Percentiles rank a stretch among this genome's conserved stretches.
Conservation (phyloP, 2,113 vertebrate species). For the Strix aluco region DNA sequence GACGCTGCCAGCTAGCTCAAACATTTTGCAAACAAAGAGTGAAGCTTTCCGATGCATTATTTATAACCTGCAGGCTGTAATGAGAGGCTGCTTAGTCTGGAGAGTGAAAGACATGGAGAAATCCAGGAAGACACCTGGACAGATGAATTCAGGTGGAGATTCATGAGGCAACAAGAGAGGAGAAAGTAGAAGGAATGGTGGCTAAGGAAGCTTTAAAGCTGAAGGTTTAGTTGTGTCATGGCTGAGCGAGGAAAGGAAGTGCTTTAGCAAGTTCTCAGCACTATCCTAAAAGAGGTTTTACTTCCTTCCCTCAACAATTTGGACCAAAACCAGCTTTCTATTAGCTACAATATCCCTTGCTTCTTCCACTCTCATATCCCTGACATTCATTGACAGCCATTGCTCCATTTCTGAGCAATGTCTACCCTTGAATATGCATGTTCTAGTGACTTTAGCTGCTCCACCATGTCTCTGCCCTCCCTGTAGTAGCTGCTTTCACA, state of each 20-base stretch:
- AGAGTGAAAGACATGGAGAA: background rate
- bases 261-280: background rate
- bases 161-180: background rate
- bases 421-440: background rate
- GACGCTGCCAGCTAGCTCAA: background rate
- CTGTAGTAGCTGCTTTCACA: conserved; percentile 20
- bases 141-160: background rate
- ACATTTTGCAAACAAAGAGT: background rate
- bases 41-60: background rate
- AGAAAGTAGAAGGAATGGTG: background rate
- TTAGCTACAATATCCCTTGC: background rate
- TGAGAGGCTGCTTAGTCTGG: background rate
- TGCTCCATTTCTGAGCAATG: background rate
- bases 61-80: background rate
- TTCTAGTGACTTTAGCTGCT: background rate
- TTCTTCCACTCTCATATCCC: background rate
- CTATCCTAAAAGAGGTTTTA: background rate
- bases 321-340: background rate
- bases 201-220: background rate
- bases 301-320: background rate
- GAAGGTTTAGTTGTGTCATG: background rate
- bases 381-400: background rate
- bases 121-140: background rate
- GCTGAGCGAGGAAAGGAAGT: background rate
- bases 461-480: background rate